Evolutionary conservation across 2,797 vertebrate species (phyloP).

Genomic region (Anguilla megastoma): DNA sequence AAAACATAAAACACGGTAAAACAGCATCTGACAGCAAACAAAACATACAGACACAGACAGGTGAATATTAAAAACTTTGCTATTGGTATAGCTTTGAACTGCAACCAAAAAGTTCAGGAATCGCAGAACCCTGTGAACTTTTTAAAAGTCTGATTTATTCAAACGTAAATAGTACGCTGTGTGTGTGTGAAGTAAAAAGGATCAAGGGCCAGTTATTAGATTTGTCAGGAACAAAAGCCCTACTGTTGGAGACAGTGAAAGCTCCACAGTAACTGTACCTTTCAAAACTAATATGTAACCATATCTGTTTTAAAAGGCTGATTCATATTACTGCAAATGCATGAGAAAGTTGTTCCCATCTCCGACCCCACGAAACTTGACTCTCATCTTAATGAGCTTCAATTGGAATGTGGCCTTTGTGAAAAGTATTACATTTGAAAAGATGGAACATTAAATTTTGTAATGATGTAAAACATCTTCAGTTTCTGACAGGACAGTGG

Average conservation of each 20-base stretch:
- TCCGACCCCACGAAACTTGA: slow-evolving; percentile 89
- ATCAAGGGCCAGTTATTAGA: slow-evolving; percentile 86
- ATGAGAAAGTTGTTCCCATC: slow-evolving; percentile 92
- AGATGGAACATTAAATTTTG: slow-evolving; percentile 91
- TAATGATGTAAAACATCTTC: slow-evolving; percentile 98
- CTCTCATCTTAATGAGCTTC: slow-evolving; percentile 91
- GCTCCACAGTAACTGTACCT: slow-evolving; percentile 90
- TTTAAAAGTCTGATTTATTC: slow-evolving; percentile 75
- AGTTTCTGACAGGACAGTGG: slow-evolving; percentile 92
- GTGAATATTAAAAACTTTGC: background rate
- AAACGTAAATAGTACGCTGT: slow-evolving; percentile 74
- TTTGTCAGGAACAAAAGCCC: slow-evolving; percentile 83
- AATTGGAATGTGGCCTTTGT: slow-evolving; percentile 93
- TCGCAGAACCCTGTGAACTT: slow-evolving; percentile 66
- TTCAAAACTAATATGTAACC: slow-evolving; percentile 98
- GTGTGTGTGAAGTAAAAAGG: slow-evolving; percentile 69
- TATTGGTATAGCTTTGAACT: slow-evolving; percentile 23
- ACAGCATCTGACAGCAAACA: slow-evolving; percentile 50
- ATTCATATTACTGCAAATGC: slow-evolving; percentile 97
- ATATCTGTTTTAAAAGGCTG: slow-evolving; percentile 99
- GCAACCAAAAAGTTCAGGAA: slow-evolving; percentile 7
- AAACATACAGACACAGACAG: slow-evolving; percentile 39
- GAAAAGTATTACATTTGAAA: slow-evolving; percentile 89
- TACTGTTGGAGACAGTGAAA: slow-evolving; percentile 84
- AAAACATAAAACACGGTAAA: slow-evolving; percentile 57